A percentile compares a stretch with the other conserved stretches of the same genome.
These are phyloP conservation scores for Momotus momota DNA, from an alignment of 2,797 vertebrate species.

Conservation along the genomic window DNA sequence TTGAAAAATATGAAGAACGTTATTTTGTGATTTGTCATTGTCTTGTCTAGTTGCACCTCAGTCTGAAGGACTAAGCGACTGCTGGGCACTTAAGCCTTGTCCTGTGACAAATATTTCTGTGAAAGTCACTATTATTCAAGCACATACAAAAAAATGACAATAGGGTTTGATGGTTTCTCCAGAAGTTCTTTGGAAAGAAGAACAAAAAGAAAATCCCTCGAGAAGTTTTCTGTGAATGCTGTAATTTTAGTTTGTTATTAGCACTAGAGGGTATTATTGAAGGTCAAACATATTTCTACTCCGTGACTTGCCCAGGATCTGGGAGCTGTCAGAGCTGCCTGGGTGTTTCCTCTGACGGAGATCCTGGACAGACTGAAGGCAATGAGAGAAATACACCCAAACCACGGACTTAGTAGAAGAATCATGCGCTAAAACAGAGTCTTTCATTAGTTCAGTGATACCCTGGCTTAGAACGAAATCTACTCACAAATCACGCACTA, in stretches of 20 bases:
- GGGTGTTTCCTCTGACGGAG: background rate
- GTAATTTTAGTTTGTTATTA: background rate
- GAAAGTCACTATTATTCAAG: background rate
- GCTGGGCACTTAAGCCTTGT: background rate
- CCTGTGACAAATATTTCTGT: background rate
- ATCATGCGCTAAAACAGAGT: too few relatives aligned
- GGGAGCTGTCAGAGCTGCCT: background rate
- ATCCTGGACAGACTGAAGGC: background rate
- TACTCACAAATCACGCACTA: background rate
- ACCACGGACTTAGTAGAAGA: background rate
- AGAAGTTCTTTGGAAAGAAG: background rate
- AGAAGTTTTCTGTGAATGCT: background rate
- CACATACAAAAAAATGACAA: background rate
- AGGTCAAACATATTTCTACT: background rate
- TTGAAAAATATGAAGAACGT: too few relatives aligned
- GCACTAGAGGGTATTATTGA: background rate
- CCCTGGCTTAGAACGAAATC: background rate
- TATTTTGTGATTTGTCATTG: too few relatives aligned
- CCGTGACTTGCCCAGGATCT: accelerated
- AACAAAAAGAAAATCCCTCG: background rate
- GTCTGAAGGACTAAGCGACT: background rate
- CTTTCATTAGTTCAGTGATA: background rate
- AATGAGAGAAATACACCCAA: background rate
- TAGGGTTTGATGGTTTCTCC: background rate
- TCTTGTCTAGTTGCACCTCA: background rate